These are phyloP conservation scores for Drosophila quadrilineata DNA, from an alignment of 1,140 invertebrate species.

Conservation along the genomic window DNA sequence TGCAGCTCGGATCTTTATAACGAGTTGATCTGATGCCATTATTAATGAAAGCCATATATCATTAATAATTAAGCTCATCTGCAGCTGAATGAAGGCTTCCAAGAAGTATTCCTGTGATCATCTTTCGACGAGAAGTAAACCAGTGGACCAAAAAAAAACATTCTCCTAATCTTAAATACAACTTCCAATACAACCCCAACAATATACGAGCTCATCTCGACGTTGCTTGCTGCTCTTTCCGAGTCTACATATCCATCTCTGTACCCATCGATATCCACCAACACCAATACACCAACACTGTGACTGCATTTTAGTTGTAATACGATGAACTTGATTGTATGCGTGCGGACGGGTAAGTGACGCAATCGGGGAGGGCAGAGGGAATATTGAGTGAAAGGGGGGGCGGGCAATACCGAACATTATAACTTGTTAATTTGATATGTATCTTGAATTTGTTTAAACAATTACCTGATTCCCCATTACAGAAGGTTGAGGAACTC, in stretches of 20 bases:
- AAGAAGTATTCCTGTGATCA: no score
- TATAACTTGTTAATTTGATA: slow-evolving; percentile 3
- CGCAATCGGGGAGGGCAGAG: slow-evolving; percentile 38
- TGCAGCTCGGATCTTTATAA: no score
- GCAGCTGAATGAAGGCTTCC: no score
- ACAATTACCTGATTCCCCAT: no score
- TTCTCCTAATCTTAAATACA: no score
- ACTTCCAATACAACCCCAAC: no score
- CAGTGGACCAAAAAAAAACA: no score
- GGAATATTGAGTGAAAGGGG: neutral
- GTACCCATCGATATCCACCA: neutral
- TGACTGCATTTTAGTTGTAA: slow-evolving; percentile 62
- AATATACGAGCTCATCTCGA: no score
- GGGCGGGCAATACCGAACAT: neutral
- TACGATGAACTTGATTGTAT: slow-evolving; percentile 60
- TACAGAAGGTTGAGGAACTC: slow-evolving; percentile 82
- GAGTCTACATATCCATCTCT: neutral
- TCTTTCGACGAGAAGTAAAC: no score
- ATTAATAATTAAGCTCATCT: no score
- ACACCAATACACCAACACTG: slow-evolving; percentile 3
- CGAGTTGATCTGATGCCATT: no score
- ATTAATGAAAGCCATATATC: no score
- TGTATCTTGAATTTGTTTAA: neutral
- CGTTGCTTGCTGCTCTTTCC: neutral
- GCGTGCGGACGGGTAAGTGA: slow-evolving; percentile 78